Conservation (phyloP, 2,113 vertebrate species). For the Corythaeola cristata region DNA sequence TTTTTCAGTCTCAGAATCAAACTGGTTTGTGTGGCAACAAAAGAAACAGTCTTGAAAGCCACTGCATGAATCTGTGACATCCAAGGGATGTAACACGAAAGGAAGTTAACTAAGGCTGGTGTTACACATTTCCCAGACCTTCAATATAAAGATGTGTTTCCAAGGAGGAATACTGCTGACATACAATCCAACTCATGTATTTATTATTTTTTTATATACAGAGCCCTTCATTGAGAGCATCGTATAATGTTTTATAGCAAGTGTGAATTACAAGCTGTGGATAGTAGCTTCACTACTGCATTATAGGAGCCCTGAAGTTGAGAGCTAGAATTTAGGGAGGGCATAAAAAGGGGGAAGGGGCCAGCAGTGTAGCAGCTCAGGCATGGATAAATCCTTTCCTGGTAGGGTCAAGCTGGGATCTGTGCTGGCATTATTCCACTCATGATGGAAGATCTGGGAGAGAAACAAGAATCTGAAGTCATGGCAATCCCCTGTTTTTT, state of each 20-base stretch:
- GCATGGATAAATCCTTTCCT: background rate
- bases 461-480: background rate
- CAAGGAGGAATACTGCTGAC: background rate
- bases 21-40: background rate
- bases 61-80: background rate
- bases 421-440: background rate
- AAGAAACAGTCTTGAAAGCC: background rate
- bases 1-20: background rate
- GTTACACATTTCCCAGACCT: background rate
- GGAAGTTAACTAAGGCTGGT: background rate
- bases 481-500: background rate
- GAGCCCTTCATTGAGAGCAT: background rate
- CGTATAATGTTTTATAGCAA: background rate
- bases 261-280: background rate
- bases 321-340: background rate
- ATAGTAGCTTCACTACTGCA: background rate
- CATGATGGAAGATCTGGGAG: background rate
- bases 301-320: background rate
- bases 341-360: background rate
- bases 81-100: background rate
- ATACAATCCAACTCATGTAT: background rate
- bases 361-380: background rate
- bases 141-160: background rate
- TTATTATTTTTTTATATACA: no score
- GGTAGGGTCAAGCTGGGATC: background rate